These are phyloP conservation scores for Anomalospiza imberbis DNA, from an alignment of 2,797 vertebrate species.

Conservation along the genomic window DNA sequence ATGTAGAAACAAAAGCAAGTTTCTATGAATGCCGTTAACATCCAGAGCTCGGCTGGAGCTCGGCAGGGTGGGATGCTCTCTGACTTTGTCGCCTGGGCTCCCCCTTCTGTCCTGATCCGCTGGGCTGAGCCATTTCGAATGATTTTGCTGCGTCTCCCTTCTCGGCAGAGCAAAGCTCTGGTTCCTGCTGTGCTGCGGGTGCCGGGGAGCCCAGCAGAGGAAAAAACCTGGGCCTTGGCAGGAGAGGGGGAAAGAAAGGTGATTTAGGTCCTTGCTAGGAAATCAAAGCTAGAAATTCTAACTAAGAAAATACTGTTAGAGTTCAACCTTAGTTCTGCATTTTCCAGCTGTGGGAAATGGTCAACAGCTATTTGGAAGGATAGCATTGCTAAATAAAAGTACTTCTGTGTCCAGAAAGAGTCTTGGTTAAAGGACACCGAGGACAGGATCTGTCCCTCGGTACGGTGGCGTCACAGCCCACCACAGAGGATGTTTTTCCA, in stretches of 20 bases:
- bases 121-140: not conserved
- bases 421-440: not conserved
- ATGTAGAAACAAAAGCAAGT: not conserved
- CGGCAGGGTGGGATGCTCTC: not conserved
- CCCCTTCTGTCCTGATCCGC: conserved; percentile 21
- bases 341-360: not conserved
- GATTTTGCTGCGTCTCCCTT: not conserved
- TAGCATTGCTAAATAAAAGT: not conserved
- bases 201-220: accelerated
- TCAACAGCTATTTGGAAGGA: not conserved
- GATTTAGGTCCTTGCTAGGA: not conserved
- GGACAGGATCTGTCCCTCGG: not conserved
- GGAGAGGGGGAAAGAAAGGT: not conserved
- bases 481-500: not conserved
- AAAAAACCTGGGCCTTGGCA: not conserved
- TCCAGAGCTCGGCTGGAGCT: not conserved
- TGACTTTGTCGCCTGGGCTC: conserved; percentile 35
- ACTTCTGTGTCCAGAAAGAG: not conserved
- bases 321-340: not conserved
- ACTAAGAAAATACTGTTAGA: not conserved
- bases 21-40: not conserved
- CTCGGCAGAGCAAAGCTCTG: not conserved
- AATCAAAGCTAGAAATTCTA: not conserved
- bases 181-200: accelerated
- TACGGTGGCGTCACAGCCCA: accelerated